phyloP scores from a whole-genome alignment of 2,888 invertebrate species.

The Chrysotoxum bicinctum region DNA sequence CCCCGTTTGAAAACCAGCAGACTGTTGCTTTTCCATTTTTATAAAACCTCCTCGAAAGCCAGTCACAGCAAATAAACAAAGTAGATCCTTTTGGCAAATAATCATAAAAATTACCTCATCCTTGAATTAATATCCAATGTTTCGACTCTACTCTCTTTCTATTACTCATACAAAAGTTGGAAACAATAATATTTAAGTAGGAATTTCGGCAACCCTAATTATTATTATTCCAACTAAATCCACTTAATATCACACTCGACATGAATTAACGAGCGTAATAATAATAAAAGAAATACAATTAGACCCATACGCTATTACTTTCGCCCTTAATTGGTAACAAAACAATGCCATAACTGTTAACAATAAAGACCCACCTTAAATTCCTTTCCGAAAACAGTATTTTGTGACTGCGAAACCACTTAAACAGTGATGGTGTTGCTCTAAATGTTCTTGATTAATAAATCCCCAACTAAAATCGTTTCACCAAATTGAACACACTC shows the following conservation, averaged over 20 bases:
- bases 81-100: too few relatives aligned
- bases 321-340: neutral
- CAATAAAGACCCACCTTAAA: constrained; percentile 19
- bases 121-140: too few relatives aligned
- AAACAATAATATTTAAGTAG: neutral
- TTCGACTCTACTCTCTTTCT: neutral
- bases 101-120: too few relatives aligned
- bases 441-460: constrained; percentile 59
- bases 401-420: constrained; percentile 54
- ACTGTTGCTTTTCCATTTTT: too few relatives aligned
- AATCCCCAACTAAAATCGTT: constrained; percentile 64
- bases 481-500: constrained; percentile 59
- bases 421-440: constrained; percentile 38
- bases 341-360: constrained; percentile 5
- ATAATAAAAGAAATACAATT: neutral
- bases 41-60: too few relatives aligned
- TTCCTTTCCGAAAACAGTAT: constrained; percentile 26
- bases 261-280: neutral
- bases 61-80: too few relatives aligned
- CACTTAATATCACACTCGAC: neutral
- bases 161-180: neutral
- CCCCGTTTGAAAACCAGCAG: too few relatives aligned
- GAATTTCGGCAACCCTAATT: neutral
- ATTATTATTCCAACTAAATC: neutral
- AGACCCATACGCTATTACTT: neutral